Evolutionary conservation across 37 sponge, comb jelly and placozoan genomes (phyloP), one percentile per base, ranked within the genome.

Genomic region (Petrosia ficiformis): DNA sequence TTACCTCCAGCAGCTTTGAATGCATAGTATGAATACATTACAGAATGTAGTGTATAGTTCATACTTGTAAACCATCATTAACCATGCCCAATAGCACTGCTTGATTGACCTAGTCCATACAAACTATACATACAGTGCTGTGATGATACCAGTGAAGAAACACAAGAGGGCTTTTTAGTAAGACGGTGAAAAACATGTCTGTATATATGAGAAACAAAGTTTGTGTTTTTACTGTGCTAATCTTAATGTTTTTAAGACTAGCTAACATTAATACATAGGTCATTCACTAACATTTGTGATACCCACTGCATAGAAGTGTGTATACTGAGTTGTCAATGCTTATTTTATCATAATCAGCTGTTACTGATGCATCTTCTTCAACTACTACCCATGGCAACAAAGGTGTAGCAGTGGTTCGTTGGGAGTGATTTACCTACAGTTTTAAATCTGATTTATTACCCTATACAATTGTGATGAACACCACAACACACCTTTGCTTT

Each of bases 131-230:
- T 61, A 28, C 83, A 71, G 93, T 92, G 63, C 79, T 70, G 78
- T 92, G 93, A 57, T 92, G 93, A 71, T 92, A 92, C 93, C 93
- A 92, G 75, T 92, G 93, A 1, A 92, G 85, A 61, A 92, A 88
- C 33, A 80, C 79, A 39, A 92, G 82, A 35, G 68, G 65, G 60
- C 79, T 70, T 70, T 92, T 92, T 24, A 81, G 67, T 30, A 92
- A 75, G 1, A 92, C 82, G 2, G 88, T 69, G 60, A 92, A 92
- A 54, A 54, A 38, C 8, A 88, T 92, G 85, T 92, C 93, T n/a
- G n/a, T n/a, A n/a, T n/a, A n/a, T n/a, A n/a, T n/a, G n/a, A n/a
- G n/a, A n/a, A n/a, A n/a, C n/a, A n/a, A n/a, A n/a, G n/a, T n/a
- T n/a, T n/a, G n/a, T n/a, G n/a, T n/a, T n/a, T n/a, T n/a, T n/a